Evolutionary conservation across 2,113 vertebrate species (phyloP), one percentile per base, ranked within the genome.

Genomic region (Oophaga pumilio): DNA sequence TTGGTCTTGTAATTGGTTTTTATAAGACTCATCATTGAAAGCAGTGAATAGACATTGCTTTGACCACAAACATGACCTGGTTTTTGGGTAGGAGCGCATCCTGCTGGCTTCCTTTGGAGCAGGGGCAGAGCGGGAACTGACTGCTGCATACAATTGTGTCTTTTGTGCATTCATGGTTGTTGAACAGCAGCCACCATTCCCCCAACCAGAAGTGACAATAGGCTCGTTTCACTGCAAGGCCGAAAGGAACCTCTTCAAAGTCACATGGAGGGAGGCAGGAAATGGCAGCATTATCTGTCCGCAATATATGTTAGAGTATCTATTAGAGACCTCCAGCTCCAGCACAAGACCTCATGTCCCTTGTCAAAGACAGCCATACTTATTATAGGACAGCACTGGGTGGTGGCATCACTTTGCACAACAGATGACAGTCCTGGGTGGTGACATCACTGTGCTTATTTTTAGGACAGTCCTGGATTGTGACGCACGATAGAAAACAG

Each of bases 111-210:
- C 77, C 68, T 84, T 4, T 26, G 59, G 5, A 60, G 57, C 26
- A 33, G 33, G 43, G 22, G 26, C 62, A 52, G 20, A 43, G 71
- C 57, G 71, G 84, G 56, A 85, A 76, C 57, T 57, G 68, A 28
- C 53, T 33, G 77, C 8, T 10, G 8, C 1, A 17, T 49, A 87
- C 85, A 87, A 87, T 87, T 60, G 85, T 57, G 77, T 71, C 85
- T 81, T 81, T 87, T 87, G 85, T 87, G 77, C 64, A 87, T 87
- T 87, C 85, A 87, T 87, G 49, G 33, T 86, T 68, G 59, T 52
- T 52, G 73, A 85, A 77, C 56, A 43, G 17, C 26, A 76, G 57
- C 74, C 49, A 64, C 74, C 13, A 17, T 50, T 60, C 50, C 60
- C 52, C 53, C 18, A 59, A 22, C 68, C 17, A 24, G 26, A 33